Base-by-base conservation (phyloP, 2,888 invertebrate species). In the Sicus ferrugineus region DNA sequence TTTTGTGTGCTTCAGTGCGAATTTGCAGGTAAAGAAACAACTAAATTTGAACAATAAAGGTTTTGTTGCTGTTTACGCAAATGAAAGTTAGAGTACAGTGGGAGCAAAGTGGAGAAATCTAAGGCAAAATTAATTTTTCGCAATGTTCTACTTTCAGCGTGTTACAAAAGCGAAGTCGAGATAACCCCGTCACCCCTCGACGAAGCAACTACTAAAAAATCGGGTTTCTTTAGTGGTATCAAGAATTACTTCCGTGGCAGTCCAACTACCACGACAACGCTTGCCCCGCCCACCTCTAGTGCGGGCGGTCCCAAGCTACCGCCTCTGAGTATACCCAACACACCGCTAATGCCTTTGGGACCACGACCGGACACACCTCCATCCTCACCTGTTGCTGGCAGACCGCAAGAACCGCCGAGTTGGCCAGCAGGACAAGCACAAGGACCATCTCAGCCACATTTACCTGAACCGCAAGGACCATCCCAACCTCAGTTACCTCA, bases 331-430 rank as follows among this genome's bases (percentile, higher is more conserved):
- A 78, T 83, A 48, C 74, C 79, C 0, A 77, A 81, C 72, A 81
- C 82, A 3, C 83, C 82, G 3, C 56, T 82, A 5, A 75, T 78
- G 75, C 83, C 82, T 0, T 56, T 82, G 56, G 83, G 84, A 9
- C 83, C 83, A 5, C 77, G 83, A 3, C 81, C 81, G 1, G 84
- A 83, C 50, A 83, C 83, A 28, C 84, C 82, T 1, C 71, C 73
- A 5, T 79, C 83, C 0, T 78, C 83, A 6, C 82, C 83, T 0
- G 76, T 78, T 14, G 82, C 76, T 1, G 74, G 70, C 0, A 77
- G 74, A 2, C 77, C 77, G 0, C 79, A 73, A 4, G 73, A 75
- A 56, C 73, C 70, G 62, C 75, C 77, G 9, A 73, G 79, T 52
- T 82, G 81, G 80, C 80, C 80, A 19, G 26, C 26, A 28, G 11